Evolutionary conservation across 2,113 vertebrate genomes (phyloP).

Genomic region (Blennius ocellaris): DNA sequence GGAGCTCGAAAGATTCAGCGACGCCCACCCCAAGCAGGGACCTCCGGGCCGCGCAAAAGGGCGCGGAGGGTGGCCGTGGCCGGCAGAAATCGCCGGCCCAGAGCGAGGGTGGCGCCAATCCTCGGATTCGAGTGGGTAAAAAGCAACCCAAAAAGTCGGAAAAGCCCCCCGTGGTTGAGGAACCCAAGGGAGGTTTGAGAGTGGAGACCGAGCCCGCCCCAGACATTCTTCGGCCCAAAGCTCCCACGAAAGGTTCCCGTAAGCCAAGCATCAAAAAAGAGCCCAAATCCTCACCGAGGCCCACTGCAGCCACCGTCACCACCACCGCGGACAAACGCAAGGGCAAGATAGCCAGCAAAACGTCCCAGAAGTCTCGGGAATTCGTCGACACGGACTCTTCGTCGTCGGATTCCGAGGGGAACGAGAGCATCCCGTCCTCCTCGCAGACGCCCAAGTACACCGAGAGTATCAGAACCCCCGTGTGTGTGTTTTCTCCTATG

Average conservation of each 20-base stretch:
- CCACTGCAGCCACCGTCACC: conserved; percentile 63
- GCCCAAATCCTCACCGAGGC: conserved; percentile 91
- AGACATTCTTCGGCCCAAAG: conserved; percentile 91
- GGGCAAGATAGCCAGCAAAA: conserved; percentile 89
- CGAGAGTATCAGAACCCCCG: conserved; percentile 93
- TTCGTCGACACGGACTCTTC: conserved; percentile 96
- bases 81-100: conserved; percentile 97
- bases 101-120: conserved; percentile 86
- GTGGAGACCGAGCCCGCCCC: conserved; percentile 94
- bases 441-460: conserved; percentile 97
- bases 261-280: conserved; percentile 97
- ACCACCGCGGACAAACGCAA: conserved; percentile 90
- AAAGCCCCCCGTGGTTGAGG: conserved; percentile 89
- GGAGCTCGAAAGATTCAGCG: conserved; percentile 88
- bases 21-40: conserved; percentile 89
- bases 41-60: conserved; percentile 90
- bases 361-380: conserved; percentile 93
- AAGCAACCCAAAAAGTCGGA: conserved; percentile 98
- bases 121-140: conserved; percentile 91
- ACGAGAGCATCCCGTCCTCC: conserved; percentile 95
- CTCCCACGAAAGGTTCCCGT: conserved; percentile 94
- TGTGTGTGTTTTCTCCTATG: conserved; percentile 95
- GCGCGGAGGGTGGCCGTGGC: conserved; percentile 89
- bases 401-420: conserved; percentile 96
- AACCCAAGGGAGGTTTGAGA: conserved; percentile 92